Percentiles rank a stretch among this genome's conserved stretches.
phyloP scores from a whole-genome alignment of 2,888 invertebrate genomes.

The Autographa gamma region DNA sequence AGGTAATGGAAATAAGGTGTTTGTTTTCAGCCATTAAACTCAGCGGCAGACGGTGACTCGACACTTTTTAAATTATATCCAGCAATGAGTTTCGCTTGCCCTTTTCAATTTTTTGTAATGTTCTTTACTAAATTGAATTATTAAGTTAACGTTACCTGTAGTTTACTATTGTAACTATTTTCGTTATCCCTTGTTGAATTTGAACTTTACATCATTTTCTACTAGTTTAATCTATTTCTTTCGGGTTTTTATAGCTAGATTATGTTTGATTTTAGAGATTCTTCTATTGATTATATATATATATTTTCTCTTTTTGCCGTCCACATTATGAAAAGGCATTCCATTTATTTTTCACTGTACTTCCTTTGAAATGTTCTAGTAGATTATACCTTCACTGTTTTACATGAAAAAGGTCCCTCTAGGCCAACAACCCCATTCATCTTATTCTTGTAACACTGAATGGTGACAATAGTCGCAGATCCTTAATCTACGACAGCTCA shows the following conservation, averaged over 20 bases:
- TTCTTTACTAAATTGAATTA: neutral
- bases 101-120: neutral
- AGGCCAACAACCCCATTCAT: neutral
- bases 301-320: too few species aligned
- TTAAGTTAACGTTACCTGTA: too few species aligned
- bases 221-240: too few species aligned
- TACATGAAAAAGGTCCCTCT: neutral
- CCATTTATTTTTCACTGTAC: neutral
- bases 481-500: neutral
- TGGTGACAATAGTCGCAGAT: neutral
- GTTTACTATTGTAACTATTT: too few species aligned
- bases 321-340: neutral
- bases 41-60: conserved; percentile 1
- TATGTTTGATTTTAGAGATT: too few species aligned
- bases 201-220: too few species aligned
- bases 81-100: neutral
- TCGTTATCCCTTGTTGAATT: too few species aligned
- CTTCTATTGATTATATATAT: too few species aligned
- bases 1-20: conserved; percentile 3
- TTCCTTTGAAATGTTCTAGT: neutral
- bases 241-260: too few species aligned
- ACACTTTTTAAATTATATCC: neutral
- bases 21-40: neutral
- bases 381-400: neutral
- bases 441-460: neutral